Evolutionary conservation across 2,797 vertebrate species (phyloP).

Genomic region (Hydrolagus colliei): DNA sequence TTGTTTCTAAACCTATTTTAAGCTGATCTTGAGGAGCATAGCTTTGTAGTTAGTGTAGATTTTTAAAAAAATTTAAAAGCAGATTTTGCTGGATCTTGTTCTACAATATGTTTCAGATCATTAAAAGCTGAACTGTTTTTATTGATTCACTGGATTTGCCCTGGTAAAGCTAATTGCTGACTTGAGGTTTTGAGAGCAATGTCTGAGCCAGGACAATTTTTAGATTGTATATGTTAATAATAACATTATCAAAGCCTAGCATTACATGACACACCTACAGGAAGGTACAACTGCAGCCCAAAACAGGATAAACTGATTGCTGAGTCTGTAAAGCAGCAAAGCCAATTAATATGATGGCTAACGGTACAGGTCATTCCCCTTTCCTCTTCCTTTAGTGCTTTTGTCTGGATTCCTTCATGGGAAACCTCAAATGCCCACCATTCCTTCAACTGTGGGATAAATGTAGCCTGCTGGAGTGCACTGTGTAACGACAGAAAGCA

Average conservation of each 20-base stretch:
- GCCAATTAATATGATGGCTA: background rate
- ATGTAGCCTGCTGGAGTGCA: background rate
- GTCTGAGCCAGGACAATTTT: background rate
- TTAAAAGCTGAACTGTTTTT: too few relatives aligned
- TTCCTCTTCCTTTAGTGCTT: background rate
- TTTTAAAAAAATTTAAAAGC: too few relatives aligned
- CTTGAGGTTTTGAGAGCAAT: background rate
- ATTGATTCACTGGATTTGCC: too few relatives aligned
- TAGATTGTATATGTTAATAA: background rate
- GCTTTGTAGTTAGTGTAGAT: too few relatives aligned
- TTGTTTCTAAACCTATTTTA: too few relatives aligned
- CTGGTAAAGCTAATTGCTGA: too few relatives aligned
- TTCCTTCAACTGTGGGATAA: background rate
- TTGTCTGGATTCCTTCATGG: conserved; percentile 12
- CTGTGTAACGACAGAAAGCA: background rate
- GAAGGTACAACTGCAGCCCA: background rate
- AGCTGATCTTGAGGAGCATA: too few relatives aligned
- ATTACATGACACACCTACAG: background rate
- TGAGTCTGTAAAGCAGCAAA: background rate
- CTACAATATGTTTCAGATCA: too few relatives aligned
- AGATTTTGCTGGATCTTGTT: too few relatives aligned
- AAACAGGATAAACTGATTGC: background rate
- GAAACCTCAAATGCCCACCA: background rate
- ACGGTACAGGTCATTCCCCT: background rate
- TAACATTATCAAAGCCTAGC: background rate